Evolutionary conservation across 1,140 invertebrate species (phyloP).

Genomic region (Sesamia nonagrioides): DNA sequence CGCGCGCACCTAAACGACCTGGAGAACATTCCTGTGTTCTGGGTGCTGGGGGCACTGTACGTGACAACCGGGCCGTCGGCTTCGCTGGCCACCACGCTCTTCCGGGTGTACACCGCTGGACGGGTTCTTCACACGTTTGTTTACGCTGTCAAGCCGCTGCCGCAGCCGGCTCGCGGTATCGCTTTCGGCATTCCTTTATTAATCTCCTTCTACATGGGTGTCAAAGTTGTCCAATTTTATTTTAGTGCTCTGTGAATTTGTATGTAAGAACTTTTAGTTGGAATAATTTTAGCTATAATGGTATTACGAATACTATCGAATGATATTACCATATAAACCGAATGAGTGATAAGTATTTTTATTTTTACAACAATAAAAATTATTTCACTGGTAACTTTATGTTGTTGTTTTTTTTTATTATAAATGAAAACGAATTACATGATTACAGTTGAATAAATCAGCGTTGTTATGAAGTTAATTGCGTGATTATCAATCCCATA

Average conservation of each 20-base stretch:
- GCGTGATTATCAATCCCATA: background rate
- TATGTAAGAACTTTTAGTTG: background rate
- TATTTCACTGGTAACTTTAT: background rate
- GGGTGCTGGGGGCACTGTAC: constrained; percentile 89
- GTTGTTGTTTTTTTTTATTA: background rate
- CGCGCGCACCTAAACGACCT: constrained; percentile 92
- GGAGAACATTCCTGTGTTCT: constrained; percentile 92
- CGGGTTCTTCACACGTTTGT: constrained; percentile 90
- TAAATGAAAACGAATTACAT: background rate
- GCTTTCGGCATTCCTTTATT: constrained; percentile 65
- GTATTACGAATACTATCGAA: background rate
- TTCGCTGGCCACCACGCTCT: constrained; percentile 87
- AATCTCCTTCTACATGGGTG: constrained; percentile 75
- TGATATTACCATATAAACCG: too few species aligned
- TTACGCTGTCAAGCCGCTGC: constrained; percentile 86
- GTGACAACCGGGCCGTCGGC: constrained; percentile 88
- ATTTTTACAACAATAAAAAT: background rate
- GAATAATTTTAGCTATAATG: too few species aligned
- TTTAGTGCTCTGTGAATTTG: constrained; percentile 63
- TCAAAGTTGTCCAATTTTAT: constrained; percentile 70
- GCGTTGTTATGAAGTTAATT: background rate
- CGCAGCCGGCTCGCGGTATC: constrained; percentile 70
- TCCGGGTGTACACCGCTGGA: constrained; percentile 88
- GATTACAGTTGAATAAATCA: background rate
- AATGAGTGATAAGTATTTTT: background rate